Evolutionary conservation across 2,888 invertebrate genomes (phyloP).

Genomic region (Cryptus viduatorius): DNA sequence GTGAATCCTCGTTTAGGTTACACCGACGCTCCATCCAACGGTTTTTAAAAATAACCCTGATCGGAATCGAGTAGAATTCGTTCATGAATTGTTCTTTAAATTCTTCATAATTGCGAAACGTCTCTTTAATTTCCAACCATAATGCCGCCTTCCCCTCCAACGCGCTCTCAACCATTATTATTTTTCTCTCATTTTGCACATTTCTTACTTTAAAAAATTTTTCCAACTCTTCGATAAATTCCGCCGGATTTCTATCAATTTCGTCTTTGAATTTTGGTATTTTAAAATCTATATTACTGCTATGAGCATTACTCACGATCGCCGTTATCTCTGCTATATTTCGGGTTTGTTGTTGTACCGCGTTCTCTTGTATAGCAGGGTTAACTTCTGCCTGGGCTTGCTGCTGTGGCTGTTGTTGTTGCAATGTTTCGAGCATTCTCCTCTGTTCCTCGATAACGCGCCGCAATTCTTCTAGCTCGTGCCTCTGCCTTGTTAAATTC

Average conservation of each 20-base stretch:
- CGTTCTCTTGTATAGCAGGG: neutral
- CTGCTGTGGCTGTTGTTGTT: slow-evolving; percentile 20
- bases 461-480: slow-evolving; percentile 4
- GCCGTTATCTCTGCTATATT: neutral
- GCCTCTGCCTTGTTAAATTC: slow-evolving; percentile 1
- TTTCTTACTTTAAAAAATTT: slow-evolving; percentile 52
- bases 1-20: neutral
- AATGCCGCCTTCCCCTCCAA: neutral
- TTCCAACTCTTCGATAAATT: slow-evolving; percentile 62
- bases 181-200: slow-evolving; percentile 14
- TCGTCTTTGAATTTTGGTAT: slow-evolving; percentile 52
- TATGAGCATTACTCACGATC: slow-evolving; percentile 9
- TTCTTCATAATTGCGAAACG: neutral
- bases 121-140: slow-evolving; percentile 11
- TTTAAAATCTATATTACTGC: slow-evolving; percentile 42
- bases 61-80: slow-evolving; percentile 50
- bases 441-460: neutral
- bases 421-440: neutral
- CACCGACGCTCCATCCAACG: slow-evolving; percentile 26
- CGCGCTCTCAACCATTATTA: slow-evolving; percentile 33
- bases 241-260: slow-evolving; percentile 27
- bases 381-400: neutral
- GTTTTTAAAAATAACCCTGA: slow-evolving; percentile 30
- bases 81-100: slow-evolving; percentile 17
- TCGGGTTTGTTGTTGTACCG: neutral